Evolutionary conservation across 1,140 invertebrate species (phyloP).

Genomic region (Acromyrmex charruanus): DNA sequence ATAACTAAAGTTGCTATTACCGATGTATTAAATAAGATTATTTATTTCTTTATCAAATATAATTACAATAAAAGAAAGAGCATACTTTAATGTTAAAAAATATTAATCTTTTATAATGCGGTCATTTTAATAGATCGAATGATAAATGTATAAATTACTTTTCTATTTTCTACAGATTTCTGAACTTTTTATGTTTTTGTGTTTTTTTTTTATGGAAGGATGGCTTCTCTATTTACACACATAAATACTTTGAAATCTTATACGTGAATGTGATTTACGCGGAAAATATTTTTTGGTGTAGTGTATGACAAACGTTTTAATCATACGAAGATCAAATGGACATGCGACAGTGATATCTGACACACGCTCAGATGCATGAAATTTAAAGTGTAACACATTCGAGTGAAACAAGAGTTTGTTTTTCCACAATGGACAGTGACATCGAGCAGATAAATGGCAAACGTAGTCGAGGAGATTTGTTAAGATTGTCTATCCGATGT

Average conservation of each 20-base stretch:
- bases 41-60: background rate
- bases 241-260: slow-evolving; percentile 40
- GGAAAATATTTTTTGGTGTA: slow-evolving; percentile 22
- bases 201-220: no score
- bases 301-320: slow-evolving; percentile 38
- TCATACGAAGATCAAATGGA: slow-evolving; percentile 39
- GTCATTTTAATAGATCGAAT: background rate
- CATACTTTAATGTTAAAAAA: background rate
- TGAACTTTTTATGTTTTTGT: background rate
- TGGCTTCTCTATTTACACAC: background rate
- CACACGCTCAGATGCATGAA: slow-evolving; percentile 25
- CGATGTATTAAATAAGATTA: background rate
- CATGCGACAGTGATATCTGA: slow-evolving; percentile 30
- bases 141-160: background rate
- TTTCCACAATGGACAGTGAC: background rate
- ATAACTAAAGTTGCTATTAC: background rate
- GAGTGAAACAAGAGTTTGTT: slow-evolving; percentile 17
- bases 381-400: slow-evolving; percentile 24
- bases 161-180: background rate
- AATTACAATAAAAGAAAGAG: background rate
- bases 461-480: background rate
- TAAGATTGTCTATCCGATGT: slow-evolving; percentile 38
- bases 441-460: slow-evolving; percentile 11
- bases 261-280: background rate
- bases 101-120: background rate